These are phyloP conservation scores for Macrosteles quadrilineatus DNA, from an alignment of 1,140 invertebrate species.

Conservation along the genomic window DNA sequence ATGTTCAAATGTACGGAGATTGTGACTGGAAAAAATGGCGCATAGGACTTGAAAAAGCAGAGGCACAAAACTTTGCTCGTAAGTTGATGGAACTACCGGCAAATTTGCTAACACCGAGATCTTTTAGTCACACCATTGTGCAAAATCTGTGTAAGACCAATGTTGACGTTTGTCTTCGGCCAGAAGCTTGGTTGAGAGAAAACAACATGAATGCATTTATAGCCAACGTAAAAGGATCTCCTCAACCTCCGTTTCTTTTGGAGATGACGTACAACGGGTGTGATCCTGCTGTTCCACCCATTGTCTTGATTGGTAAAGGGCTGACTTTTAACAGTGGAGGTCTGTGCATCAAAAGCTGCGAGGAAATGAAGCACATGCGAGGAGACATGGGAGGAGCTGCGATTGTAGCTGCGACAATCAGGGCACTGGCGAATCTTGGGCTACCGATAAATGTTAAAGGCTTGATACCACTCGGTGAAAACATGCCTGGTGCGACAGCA, in stretches of 20 bases:
- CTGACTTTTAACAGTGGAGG: constrained; percentile 69
- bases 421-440: constrained; percentile 55
- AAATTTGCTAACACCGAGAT: constrained; percentile 65
- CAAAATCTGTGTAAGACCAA: constrained; percentile 51
- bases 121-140: constrained; percentile 56
- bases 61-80: constrained; percentile 63
- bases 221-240: constrained; percentile 61
- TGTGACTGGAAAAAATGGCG: constrained; percentile 55
- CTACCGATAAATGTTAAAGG: constrained; percentile 59
- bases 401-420: constrained; percentile 56
- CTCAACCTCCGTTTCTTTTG: constrained; percentile 60
- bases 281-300: constrained; percentile 50
- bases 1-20: constrained; percentile 39
- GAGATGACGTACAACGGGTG: constrained; percentile 43
- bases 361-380: constrained; percentile 62
- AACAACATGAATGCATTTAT: constrained; percentile 65
- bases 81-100: constrained; percentile 63
- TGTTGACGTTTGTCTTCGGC: constrained; percentile 53
- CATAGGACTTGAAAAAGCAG: constrained; percentile 57
- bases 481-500: constrained; percentile 62
- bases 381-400: constrained; percentile 73
- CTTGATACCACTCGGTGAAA: constrained; percentile 62
- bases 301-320: constrained; percentile 55
- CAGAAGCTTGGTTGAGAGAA: constrained; percentile 53
- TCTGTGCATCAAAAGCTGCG: constrained; percentile 60